These are phyloP conservation scores for Heliothis peltigera DNA, from an alignment of 2,888 invertebrate genomes.

Conservation along the genomic window DNA sequence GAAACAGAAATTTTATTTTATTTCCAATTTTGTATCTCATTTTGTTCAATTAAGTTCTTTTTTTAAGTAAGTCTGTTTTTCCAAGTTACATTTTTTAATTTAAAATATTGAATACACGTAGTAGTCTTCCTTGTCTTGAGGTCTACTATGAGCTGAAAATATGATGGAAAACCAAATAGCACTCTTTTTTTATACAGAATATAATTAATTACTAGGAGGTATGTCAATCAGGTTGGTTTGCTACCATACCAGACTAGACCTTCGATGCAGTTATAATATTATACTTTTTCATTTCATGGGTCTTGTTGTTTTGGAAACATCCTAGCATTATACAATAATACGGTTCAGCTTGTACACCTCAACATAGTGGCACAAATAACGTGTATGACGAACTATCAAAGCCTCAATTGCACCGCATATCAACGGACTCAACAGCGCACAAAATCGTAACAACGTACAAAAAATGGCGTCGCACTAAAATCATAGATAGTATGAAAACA, in stretches of 20 bases:
- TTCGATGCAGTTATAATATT: no score
- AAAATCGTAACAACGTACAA: slow-evolving; percentile 56
- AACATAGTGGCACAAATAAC: slow-evolving; percentile 32
- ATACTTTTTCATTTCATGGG: no score
- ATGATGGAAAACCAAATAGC: neutral
- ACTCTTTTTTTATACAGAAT: no score
- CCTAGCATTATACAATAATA: slow-evolving; percentile 2
- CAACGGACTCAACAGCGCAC: slow-evolving; percentile 45
- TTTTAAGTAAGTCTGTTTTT: no score
- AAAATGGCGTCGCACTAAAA: slow-evolving; percentile 56
- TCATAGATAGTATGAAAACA: slow-evolving; percentile 64
- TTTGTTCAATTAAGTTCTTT: neutral
- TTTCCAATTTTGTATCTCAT: slow-evolving; percentile 2
- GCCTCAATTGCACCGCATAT: slow-evolving; percentile 49
- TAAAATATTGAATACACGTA: no score
- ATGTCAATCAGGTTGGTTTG: no score
- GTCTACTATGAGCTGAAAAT: neutral
- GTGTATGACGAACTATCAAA: slow-evolving; percentile 23
- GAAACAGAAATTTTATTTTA: slow-evolving; percentile 18
- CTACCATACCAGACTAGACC: no score
- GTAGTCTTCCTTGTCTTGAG: neutral
- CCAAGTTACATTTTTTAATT: no score
- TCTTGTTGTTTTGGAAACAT: neutral
- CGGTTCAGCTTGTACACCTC: slow-evolving; percentile 14
- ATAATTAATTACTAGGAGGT: no score